Evolutionary conservation across 2,797 vertebrate genomes (phyloP), one percentile per base, ranked within the genome.

Genomic region (Onychomys torridus): DNA sequence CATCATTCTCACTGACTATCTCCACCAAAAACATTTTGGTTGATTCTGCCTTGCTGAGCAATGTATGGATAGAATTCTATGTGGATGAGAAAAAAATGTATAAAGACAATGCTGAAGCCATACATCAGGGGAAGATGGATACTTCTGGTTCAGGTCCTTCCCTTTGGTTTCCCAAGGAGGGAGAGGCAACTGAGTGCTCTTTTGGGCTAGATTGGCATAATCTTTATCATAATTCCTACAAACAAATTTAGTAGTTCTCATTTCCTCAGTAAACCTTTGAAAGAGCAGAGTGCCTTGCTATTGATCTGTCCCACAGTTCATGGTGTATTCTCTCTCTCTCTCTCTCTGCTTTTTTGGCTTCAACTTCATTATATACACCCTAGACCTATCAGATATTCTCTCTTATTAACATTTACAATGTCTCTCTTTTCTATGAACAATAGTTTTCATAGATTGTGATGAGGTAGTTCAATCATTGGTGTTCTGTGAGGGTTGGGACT

Each of bases 81-180:
- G 8, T 43, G 7, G 19, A 43, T n/a, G 25, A 32, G n/a, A 46
- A 94, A 37, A 78, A 78, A 46, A 23, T 37, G 34, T 10, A 76
- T 8, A 89, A 69, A 90, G 57, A 86, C 1, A 63, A 40, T 27
- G 40, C 69, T 67, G 27, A 82, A 32, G 11, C 12, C 4, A 55
- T 27, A 10, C 2, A 13, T 2, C 49, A 0, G 1, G 37, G 29
- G 29, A 27, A 27, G 73, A 85, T 49, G 6, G 2, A 1, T 32
- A 34, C 25, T 25, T 67, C 43, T 32, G 73, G 0, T 10, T 49
- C 49, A 13, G 19, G 4, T 63, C 25, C 34, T 82, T 71, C 43
- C 4, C 17, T 87, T 11, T 11, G 65, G 40, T 78, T 57, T 77
- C 11, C 6, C 37, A 32, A 63, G 13, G 0, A 79, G 12, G 6